Percentiles rank a stretch among this genome's conserved stretches.
phyloP scores from a whole-genome alignment of 2,797 vertebrate species.

The Glyptemys insculpta region DNA sequence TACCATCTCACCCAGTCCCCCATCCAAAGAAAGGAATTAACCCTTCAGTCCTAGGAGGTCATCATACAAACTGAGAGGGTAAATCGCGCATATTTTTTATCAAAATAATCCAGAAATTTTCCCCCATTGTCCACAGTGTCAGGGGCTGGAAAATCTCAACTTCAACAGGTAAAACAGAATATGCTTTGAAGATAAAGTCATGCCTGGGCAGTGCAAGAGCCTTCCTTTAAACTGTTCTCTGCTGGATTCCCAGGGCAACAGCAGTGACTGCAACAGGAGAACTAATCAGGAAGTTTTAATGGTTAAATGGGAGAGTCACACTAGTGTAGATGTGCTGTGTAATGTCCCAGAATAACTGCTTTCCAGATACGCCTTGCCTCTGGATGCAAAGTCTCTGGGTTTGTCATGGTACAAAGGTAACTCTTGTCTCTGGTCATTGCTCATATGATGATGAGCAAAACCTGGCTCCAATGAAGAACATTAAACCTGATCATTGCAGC shows the following conservation, averaged over 20 bases:
- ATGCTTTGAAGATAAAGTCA: not conserved
- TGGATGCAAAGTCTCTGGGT: constrained; percentile 21
- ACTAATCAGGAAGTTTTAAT: not conserved
- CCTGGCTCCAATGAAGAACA: not conserved
- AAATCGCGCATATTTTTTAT: not conserved
- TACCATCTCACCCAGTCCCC: not conserved
- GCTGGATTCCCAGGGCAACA: not conserved
- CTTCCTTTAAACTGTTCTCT: not conserved
- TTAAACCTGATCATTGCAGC: not conserved
- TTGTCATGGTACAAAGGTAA: not conserved
- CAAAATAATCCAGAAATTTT: not conserved
- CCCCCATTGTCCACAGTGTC: not conserved
- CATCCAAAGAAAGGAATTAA: not conserved
- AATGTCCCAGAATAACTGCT: not conserved
- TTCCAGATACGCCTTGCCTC: not conserved
- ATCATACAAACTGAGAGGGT: not conserved
- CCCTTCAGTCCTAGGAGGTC: not conserved
- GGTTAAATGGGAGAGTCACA: not conserved
- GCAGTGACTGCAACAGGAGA: not conserved
- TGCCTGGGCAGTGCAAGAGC: not conserved
- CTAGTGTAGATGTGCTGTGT: not conserved
- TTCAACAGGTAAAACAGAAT: not conserved
- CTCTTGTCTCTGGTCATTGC: not conserved
- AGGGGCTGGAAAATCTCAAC: not conserved
- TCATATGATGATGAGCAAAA: not conserved